phyloP scores from a whole-genome alignment of 92 coral and sea anemone species.

The Porites lobata region DNA sequence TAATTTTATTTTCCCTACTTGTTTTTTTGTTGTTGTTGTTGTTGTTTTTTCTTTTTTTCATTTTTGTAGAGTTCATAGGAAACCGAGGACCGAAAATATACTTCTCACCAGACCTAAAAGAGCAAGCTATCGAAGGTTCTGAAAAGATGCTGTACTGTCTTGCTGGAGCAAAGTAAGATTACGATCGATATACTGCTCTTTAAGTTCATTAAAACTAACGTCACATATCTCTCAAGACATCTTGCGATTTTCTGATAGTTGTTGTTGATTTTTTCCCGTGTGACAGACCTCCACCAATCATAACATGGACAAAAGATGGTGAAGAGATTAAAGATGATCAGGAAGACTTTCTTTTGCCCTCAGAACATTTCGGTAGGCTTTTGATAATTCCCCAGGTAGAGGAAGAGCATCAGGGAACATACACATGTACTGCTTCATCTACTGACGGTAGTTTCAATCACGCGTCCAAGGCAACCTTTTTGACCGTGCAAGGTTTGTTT shows the following conservation, averaged over 20 bases:
- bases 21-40: too few relatives aligned
- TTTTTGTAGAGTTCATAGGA: background rate
- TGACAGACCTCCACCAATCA: slow-evolving; percentile 5
- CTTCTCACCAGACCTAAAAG: slow-evolving; percentile 3
- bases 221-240: too few relatives aligned
- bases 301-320: slow-evolving; percentile 25
- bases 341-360: background rate
- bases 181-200: too few relatives aligned
- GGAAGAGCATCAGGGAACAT: slow-evolving; percentile 21
- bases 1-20: too few relatives aligned
- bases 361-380: slow-evolving; percentile 19
- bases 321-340: slow-evolving; percentile 4
- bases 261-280: too few relatives aligned
- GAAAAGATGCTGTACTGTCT: slow-evolving; percentile 14
- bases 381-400: slow-evolving; percentile 2
- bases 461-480: background rate
- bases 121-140: slow-evolving; percentile 11
- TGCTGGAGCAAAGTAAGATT: slow-evolving; percentile 32
- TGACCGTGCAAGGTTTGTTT: slow-evolving; percentile 33
- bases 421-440: slow-evolving; percentile 15
- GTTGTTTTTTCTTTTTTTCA: background rate
- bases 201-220: too few relatives aligned
- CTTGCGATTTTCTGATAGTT: too few relatives aligned
- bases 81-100: background rate
- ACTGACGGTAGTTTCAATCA: background rate